Evolutionary conservation across 2,888 invertebrate genomes (phyloP), one percentile per base, ranked within the genome.

Genomic region (Perdita meconis): DNA sequence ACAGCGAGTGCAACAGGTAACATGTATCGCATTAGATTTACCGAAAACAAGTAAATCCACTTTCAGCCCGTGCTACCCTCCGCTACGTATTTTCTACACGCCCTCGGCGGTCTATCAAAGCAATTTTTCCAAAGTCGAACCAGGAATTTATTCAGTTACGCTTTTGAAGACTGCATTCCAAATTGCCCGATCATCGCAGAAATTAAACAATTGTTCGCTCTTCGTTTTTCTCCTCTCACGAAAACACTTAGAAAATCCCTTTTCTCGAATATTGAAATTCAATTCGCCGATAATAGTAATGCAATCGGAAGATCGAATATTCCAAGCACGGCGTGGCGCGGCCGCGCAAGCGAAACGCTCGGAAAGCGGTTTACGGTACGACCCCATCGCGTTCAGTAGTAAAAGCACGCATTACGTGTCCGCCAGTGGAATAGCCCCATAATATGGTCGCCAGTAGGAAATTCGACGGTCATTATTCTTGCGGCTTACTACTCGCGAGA

Each of bases 1-100:
- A 72, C 50, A 51, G 40, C 50, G 16, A 65, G 64, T 68, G 82
- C 83, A 83, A 83, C 81, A 83, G 74, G 80, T 83, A 80, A 67
- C 44, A 12, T 36, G 40, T 51, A 24, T 51, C 51, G 40, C 56
- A 73, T 76, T 66, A 57, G 73, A 69, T 67, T 75, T 53, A 47
- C 38, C 59, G 60, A 73, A 57, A 68, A 63, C 30, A 44, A 16
- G 47, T 6, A 22, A 19, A 19, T 34, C 22, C 10, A 10, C 13
- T 36, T 13, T 8, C n/a, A 6, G 16, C 2, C 19, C 3, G 12
- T 22, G 10, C 5, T 12, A 38, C 30, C 12, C 34, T 63, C 30
- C 16, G 16, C 47, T n/a, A n/a, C n/a, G 53, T 12, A 30, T 30
- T 16, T 1, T 30, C 24, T 16, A 8, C 19, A 53, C 24, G 16